Conservation (phyloP, 2,888 invertebrate species). For the Leptarthrus brevirostris region DNA sequence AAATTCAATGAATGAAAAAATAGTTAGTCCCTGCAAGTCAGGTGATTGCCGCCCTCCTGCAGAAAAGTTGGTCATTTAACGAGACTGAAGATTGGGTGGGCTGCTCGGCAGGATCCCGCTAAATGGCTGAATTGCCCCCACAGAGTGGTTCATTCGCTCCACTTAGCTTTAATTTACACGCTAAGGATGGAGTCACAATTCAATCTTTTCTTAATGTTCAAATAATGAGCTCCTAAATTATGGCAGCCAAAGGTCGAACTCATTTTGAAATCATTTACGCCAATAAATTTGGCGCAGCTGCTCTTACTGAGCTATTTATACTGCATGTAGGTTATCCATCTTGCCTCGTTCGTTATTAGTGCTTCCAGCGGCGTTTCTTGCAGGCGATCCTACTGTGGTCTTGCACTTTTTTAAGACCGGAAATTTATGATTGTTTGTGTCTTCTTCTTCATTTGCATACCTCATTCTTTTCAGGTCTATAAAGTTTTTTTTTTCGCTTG, state of each 20-base stretch:
- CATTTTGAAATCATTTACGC: conserved; percentile 17
- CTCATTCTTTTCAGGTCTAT: no score
- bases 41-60: background rate
- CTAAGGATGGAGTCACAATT: conserved; percentile 24
- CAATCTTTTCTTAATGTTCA: conserved; percentile 26
- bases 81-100: background rate
- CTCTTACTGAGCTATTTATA: no score
- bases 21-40: background rate
- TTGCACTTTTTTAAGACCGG: no score
- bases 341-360: no score
- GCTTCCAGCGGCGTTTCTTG: no score
- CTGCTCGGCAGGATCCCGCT: background rate
- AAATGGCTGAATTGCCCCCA: background rate
- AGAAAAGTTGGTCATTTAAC: conserved; percentile 10
- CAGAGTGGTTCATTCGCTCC: background rate
- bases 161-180: conserved; percentile 11
- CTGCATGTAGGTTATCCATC: no score
- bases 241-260: conserved; percentile 7
- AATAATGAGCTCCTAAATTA: conserved; percentile 35
- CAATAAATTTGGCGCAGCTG: conserved; percentile 29
- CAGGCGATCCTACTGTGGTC: no score
- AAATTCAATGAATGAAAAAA: conserved; percentile 35
- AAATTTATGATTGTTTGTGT: no score
- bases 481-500: no score
- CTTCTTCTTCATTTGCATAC: no score